Evolutionary conservation across 2,113 vertebrate species (phyloP), one percentile per base, ranked within the genome.

Genomic region (Cebidichthys violaceus): DNA sequence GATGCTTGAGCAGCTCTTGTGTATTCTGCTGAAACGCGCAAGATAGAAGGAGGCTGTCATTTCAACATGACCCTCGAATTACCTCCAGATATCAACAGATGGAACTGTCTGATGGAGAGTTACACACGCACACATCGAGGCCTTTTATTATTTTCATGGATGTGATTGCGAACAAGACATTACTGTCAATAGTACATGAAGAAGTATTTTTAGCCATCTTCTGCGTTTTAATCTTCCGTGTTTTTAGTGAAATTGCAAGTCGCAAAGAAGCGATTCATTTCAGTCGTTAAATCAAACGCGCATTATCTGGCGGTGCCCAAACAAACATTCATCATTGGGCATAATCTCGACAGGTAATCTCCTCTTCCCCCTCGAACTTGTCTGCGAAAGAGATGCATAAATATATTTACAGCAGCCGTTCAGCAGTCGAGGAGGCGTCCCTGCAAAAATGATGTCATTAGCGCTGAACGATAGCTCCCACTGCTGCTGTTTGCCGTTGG

Each of bases 391-490:
- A 76, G 70, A 90, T 79, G 84, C 79, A 90, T 88, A 90, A 90
- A 91, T 81, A 84, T 88, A 83, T 92, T 90, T 88, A 90, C 81
- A 65, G 75, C 65, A 37, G 41, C 66, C n/a, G 13, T 70, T 80
- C 64, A 71, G 75, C 60, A 67, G 71, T 54, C 77, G 74, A 87
- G 74, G 73, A 79, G 77, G 80, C 83, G 75, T 88, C 82, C 85
- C 70, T 82, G 61, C 74, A 83, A 85, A 85, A 92, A 92, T 88
- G 78, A 89, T 91, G 88, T 87, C 93, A 90, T 92, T 91, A 94
- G 81, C 5, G 72, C 83, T 91, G 83, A 93, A 90, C 87, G 75
- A 92, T 91, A 84, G 89, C 88, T 89, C 81, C 80, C 71, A 77
- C 83, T 71, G 55, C 88, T 78, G 81, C 82, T 90, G 89, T 87